Percentiles rank a stretch among this genome's conserved stretches.
Evolutionary conservation across 2,113 vertebrate genomes (phyloP).

Genomic region (Chloebia gouldiae): DNA sequence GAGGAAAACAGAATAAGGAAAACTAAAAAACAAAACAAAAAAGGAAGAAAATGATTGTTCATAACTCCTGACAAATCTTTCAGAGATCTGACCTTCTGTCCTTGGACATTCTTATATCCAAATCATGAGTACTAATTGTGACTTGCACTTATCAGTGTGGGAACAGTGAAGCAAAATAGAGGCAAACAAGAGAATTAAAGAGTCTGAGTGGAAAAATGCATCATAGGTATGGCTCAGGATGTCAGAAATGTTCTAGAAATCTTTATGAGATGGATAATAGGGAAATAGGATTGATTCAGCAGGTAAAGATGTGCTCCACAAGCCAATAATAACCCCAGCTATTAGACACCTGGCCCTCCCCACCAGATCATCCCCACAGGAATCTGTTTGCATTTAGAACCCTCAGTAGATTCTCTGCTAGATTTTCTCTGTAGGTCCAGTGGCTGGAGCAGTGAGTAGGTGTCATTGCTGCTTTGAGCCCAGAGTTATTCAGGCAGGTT

Average conservation of each 20-base stretch:
- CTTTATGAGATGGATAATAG: neutral
- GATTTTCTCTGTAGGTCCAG: too few relatives aligned
- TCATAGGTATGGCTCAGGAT: neutral
- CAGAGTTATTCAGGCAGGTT: neutral
- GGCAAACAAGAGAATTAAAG: neutral
- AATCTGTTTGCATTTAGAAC: neutral
- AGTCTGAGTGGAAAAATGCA: neutral
- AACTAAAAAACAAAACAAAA: rapidly evolving
- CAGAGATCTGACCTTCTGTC: neutral
- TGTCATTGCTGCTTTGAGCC: neutral
- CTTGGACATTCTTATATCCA: neutral
- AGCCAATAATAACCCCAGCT: neutral
- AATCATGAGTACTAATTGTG: neutral
- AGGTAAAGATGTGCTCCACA: neutral
- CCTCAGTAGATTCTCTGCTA: neutral
- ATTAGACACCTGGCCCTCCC: neutral
- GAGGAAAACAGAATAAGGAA: too few relatives aligned
- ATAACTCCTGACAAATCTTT: neutral
- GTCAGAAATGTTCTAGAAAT: neutral
- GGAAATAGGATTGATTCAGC: neutral
- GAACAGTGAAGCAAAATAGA: neutral
- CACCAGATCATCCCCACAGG: neutral
- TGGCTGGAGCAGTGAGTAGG: neutral
- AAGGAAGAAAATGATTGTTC: rapidly evolving
- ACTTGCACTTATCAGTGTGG: neutral